Conservation (phyloP, 2,797 vertebrate genomes). For the Acipenser transmontanus region DNA sequence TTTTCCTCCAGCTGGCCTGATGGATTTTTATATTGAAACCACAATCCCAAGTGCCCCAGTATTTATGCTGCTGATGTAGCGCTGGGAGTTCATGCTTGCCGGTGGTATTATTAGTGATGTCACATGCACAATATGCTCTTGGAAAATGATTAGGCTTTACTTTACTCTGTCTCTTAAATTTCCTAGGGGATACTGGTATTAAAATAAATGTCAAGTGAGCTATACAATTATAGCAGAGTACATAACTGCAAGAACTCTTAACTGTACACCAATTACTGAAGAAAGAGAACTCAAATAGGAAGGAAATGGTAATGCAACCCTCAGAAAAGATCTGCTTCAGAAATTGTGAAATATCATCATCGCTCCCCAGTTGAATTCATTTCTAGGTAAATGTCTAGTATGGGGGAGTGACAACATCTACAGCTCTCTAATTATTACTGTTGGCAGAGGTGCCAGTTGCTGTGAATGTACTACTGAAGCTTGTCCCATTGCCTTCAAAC, state of each 20-base stretch:
- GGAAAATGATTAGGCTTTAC: no score
- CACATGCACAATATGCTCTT: no score
- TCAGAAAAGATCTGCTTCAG: conserved; percentile 30
- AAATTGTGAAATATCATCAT: conserved; percentile 37
- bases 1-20: no score
- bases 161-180: no score
- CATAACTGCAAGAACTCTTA: conserved; percentile 31
- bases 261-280: conserved; percentile 33
- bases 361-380: conserved; percentile 41
- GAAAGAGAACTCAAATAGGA: conserved; percentile 25
- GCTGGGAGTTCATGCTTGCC: no score
- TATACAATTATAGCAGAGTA: conserved; percentile 13
- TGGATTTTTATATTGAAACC: no score
- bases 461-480: conserved; percentile 39
- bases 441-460: conserved; percentile 42
- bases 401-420: conserved; percentile 25
- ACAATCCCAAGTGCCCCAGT: no score
- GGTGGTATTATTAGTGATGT: no score
- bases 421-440: conserved; percentile 38
- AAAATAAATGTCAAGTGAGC: conserved; percentile 20
- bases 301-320: conserved; percentile 31
- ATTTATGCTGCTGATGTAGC: no score
- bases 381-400: conserved; percentile 46
- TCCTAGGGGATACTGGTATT: conserved; percentile 22
- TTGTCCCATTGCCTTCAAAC: conserved; percentile 60